Base-by-base conservation (phyloP, 2,888 invertebrate species). In the Tetramorium bicarinatum region DNA sequence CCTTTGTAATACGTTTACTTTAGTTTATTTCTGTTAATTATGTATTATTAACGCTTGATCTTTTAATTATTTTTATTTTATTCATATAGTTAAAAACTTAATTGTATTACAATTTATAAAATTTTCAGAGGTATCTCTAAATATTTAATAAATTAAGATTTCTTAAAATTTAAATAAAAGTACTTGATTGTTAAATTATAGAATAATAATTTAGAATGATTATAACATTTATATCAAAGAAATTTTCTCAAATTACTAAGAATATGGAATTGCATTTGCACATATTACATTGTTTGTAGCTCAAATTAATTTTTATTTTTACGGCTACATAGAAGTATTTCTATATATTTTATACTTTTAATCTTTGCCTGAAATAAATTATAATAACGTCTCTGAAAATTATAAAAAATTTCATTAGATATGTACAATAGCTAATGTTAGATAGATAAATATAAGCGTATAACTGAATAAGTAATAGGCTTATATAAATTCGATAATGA, bases 11-110 rank as follows among this genome's bases (percentile, higher is more conserved):
- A 82, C 62, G 41, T 77, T 61, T n/a, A 49, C 7, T 49, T 52
- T 77, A 72, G 44, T 64, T 64, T 44, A 80, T 69, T 75, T 79
- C 18, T 66, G 34, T 76, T 83, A 47, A 71, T 72, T 86, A 64
- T 66, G 52, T 59, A 29, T 79, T 21, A 80, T 47, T 85, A 62
- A 85, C 56, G 76, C 21, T 38, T 52, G 13, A 69, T 13, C 15
- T 25, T 83, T 69, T 75, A 86, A 74, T 66, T 25, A n/a, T 21
- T 83, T n/a, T 80, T 74, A 29, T 47, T 83, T 67, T 86, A 49
- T 84, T 71, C 25, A 83, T 66, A 81, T 56, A 41, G 13, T 79
- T 52, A 61, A 47, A 72, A 76, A 79, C 18, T 11, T 34, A 41
- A 81, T 61, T 2, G 3, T 79, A 86, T 1, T 64, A 80, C 34